Evolutionary conservation across 2,113 vertebrate species (phyloP), one percentile per base, ranked within the genome.

Genomic region (Sphyrna mokarran): DNA sequence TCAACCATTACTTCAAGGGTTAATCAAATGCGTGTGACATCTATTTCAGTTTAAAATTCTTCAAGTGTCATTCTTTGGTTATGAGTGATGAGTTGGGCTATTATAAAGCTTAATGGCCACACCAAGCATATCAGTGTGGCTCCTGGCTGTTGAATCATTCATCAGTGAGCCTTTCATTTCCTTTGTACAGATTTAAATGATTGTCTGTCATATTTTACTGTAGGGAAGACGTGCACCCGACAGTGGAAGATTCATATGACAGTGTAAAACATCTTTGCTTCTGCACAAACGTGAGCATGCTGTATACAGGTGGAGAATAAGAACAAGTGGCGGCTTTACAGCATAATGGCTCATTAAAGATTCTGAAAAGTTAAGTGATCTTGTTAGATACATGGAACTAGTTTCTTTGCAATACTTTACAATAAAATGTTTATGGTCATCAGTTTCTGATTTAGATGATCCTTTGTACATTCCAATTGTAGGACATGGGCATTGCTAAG

Each of bases 111-210:
- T 29, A 40, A 48, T 72, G 68, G 37, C 54, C 61, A 13, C 13
- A 11, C 87, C 58, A n/a, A 61, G 26, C 26, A 89, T 58, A 63
- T 54, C 20, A 43, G 23, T 54, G 61, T 18, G 66, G 94, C 68
- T 95, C 69, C 43, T 95, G 94, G 37, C 68, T 48, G 93, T 72
- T 95, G 66, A 95, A 72, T 72, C 94, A 76, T 76, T 54, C 26
- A 95, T 95, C 94, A 95, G 43, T 18, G 72, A 95, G 14, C 23
- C 93, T 70, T 72, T 94, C 69, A 76, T 70, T 76, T 72, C 70
- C 43, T 48, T 48, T 95, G 69, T 95, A 43, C 80, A 66, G 13
- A 29, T 72, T 54, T 20, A 95, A 54, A 29, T 76, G 40, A 95
- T 54, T 48, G 40, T 48, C 22, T 48, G 23, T 54, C 87, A 26